Evolutionary conservation across 2,888 invertebrate genomes (phyloP).

Genomic region (Cephus runcator): DNA sequence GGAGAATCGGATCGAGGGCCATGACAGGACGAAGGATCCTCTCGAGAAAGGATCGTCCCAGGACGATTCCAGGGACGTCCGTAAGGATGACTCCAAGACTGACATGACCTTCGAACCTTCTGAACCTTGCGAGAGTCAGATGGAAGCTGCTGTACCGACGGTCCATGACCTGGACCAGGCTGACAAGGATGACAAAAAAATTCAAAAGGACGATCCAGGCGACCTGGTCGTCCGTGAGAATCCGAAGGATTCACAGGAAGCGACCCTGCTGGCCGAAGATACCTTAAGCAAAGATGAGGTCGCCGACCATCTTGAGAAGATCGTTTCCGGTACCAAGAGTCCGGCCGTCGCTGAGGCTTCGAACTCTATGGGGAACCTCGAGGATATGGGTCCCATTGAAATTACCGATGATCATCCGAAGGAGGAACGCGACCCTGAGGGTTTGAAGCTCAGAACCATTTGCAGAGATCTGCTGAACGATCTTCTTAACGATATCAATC

Average conservation of each 20-base stretch:
- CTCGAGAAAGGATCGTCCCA: conserved; percentile 16
- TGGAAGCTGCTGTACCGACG: conserved; percentile 47
- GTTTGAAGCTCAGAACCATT: conserved; percentile 41
- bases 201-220: background rate
- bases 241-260: background rate
- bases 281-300: background rate
- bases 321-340: background rate
- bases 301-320: background rate
- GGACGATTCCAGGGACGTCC: background rate
- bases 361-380: background rate
- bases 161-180: background rate
- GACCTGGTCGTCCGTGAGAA: background rate
- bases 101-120: conserved; percentile 30
- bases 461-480: conserved; percentile 54
- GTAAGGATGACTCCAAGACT: conserved; percentile 5
- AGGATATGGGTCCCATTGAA: background rate
- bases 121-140: conserved; percentile 44
- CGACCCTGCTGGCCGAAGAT: background rate
- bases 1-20: conserved; percentile 28
- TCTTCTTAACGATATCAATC: conserved; percentile 47
- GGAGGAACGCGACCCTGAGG: conserved; percentile 16
- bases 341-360: background rate
- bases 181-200: background rate
- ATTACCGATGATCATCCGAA: background rate
- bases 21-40: conserved; percentile 1